Conservation (phyloP, 2,797 vertebrate genomes). For the Syncerus caffer region DNA sequence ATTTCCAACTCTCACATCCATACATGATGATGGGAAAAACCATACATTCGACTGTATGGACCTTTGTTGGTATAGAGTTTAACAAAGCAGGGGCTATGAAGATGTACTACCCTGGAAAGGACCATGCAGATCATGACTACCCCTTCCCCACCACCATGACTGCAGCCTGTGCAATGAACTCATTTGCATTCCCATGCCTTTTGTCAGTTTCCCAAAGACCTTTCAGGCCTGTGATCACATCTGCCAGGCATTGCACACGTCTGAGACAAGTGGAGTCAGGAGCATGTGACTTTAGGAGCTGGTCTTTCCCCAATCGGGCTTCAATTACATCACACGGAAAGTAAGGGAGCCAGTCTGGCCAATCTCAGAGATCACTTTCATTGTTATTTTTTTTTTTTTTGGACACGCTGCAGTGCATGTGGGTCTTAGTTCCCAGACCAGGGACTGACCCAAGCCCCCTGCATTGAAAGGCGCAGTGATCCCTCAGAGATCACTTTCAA, state of each 20-base stretch:
- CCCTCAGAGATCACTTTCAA: not conserved
- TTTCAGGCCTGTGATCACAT: not conserved
- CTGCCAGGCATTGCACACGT: too few species aligned
- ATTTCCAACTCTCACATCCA: not conserved
- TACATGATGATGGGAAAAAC: not conserved
- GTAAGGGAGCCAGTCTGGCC: not conserved
- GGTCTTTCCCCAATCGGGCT: not conserved
- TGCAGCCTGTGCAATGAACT: fast-evolving
- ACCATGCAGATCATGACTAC: fast-evolving
- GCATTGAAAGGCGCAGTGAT: not conserved
- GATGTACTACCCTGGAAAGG: not conserved
- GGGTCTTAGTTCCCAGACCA: not conserved
- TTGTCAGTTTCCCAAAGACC: not conserved
- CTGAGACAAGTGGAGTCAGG: not conserved
- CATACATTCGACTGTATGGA: not conserved
- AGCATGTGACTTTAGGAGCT: not conserved
- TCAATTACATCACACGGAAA: not conserved
- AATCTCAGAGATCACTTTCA: not conserved
- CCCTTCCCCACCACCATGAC: fast-evolving
- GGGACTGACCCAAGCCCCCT: not conserved
- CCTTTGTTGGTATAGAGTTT: not conserved
- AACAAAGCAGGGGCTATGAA: not conserved
- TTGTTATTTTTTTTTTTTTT: not conserved
- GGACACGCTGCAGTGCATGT: not conserved
- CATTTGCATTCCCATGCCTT: not conserved